Evolutionary conservation across 2,797 vertebrate species (phyloP).

Genomic region (Morelia viridis): DNA sequence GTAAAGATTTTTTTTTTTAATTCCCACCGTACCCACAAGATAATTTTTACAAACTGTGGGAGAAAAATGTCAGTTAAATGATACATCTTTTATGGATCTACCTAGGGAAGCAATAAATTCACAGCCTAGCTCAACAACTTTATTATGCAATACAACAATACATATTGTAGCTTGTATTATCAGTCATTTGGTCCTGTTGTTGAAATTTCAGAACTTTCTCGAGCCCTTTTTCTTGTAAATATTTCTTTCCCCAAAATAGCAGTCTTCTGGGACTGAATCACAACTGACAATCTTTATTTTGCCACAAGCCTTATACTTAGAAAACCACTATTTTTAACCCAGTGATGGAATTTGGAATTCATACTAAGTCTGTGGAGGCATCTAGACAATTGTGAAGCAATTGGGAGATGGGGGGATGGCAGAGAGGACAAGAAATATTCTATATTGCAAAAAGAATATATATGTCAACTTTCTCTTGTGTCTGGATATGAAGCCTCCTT

Average conservation of each 20-base stretch:
- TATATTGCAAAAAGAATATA: not conserved
- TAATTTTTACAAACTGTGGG: too few species aligned
- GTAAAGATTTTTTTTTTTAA: too few species aligned
- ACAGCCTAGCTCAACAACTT: not conserved
- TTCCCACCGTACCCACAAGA: too few species aligned
- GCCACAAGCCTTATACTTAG: not conserved
- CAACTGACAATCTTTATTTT: not conserved
- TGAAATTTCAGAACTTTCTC: not conserved
- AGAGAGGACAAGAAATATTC: not conserved
- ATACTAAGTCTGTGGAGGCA: not conserved
- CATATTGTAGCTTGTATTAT: not conserved
- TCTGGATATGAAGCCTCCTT: not conserved
- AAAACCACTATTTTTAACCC: conserved; percentile 1
- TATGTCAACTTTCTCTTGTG: not conserved
- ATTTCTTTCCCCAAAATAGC: not conserved
- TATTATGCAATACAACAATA: not conserved
- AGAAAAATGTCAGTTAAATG: too few species aligned
- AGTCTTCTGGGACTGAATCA: not conserved
- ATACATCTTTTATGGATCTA: too few species aligned
- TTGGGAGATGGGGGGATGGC: not conserved
- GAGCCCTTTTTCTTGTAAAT: not conserved
- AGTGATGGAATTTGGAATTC: not conserved
- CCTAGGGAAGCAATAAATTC: too few species aligned
- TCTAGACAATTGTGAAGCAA: not conserved
- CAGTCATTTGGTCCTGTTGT: not conserved